Conservation (phyloP, 2,113 vertebrate species). For the Ctenomys sociabilis region DNA sequence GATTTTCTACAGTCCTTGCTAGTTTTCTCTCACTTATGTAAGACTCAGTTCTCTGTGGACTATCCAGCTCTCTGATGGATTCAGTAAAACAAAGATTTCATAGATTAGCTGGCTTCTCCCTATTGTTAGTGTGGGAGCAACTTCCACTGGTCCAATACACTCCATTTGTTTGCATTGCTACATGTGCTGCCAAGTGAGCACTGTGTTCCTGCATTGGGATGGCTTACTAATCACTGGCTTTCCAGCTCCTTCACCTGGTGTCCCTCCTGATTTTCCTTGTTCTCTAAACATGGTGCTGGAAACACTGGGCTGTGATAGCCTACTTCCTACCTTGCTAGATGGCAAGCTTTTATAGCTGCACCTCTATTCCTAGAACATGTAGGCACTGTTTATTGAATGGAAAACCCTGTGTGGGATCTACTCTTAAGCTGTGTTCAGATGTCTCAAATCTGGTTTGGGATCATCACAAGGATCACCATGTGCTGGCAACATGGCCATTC, state of each 20-base stretch:
- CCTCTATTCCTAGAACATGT: neutral
- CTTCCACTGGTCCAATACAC: neutral
- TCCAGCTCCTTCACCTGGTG: neutral
- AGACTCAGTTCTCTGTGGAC: neutral
- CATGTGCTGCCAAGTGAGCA: no score
- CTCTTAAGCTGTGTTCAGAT: no score
- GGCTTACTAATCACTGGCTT: neutral
- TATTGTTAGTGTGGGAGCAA: neutral
- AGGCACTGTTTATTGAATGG: neutral
- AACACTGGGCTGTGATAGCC: neutral
- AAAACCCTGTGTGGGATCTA: neutral
- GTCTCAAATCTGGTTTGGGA: neutral
- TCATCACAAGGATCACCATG: neutral
- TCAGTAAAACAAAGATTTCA: neutral
- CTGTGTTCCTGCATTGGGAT: neutral
- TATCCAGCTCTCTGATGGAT: neutral
- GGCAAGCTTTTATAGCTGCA: neutral
- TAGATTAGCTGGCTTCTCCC: neutral
- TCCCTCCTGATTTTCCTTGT: neutral
- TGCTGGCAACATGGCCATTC: neutral
- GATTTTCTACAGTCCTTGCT: neutral
- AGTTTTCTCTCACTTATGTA: neutral
- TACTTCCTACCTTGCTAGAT: no score
- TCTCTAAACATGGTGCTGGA: rapidly evolving
- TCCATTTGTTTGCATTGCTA: no score